Evolutionary conservation across 92 coral and sea anemone genomes (phyloP).

Genomic region (Siderastrea siderea): DNA sequence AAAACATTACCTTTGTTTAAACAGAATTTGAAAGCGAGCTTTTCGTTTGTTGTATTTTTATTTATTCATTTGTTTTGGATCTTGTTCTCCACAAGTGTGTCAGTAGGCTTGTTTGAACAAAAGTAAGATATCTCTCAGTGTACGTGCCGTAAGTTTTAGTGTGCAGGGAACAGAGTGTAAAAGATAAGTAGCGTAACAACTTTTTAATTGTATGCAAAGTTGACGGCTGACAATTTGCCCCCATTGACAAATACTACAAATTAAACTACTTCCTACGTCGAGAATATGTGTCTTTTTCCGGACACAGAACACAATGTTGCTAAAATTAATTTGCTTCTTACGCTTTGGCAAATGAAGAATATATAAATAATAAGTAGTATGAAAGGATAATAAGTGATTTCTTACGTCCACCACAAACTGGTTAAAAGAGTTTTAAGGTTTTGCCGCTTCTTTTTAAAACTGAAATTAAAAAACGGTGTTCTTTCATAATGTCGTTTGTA

Average conservation of each 20-base stretch:
- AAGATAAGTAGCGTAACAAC: background rate
- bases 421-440: background rate
- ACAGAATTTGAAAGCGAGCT: background rate
- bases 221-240: slow-evolving; percentile 1
- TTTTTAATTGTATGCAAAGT: background rate
- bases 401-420: slow-evolving; percentile 3
- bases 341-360: background rate
- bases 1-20: slow-evolving; percentile 2
- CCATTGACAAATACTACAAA: slow-evolving; percentile 1
- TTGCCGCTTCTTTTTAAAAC: background rate
- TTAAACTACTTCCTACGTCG: slow-evolving; percentile 16
- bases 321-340: background rate
- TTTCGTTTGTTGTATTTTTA: background rate
- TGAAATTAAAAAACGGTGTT: slow-evolving; percentile 15
- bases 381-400: background rate
- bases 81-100: no score
- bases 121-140: background rate
- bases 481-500: background rate
- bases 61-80: background rate
- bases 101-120: no score
- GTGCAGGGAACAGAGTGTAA: background rate
- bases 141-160: background rate
- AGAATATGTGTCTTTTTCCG: slow-evolving; percentile 5
- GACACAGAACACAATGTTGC: background rate
- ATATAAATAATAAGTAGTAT: background rate